Base-by-base conservation (phyloP, 2,113 vertebrate genomes). In the Pardalotus punctatus region DNA sequence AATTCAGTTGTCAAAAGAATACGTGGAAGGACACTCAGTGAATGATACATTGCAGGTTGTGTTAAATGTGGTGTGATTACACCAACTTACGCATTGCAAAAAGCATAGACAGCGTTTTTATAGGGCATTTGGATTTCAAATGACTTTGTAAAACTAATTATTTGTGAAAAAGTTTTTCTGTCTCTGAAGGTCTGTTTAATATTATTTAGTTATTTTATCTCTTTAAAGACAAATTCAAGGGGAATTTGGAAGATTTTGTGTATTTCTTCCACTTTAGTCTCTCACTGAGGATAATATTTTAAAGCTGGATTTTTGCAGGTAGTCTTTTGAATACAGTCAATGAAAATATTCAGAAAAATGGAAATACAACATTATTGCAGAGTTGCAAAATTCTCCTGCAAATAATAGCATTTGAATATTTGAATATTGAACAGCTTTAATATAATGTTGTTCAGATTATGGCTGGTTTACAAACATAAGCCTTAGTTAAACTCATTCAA, bases 351-450 rank as follows among this genome's bases (percentile, higher is more conserved):
- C 57, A 54, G 43, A 64, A 67, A 85, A 87, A 73, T 73, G 45
- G 51, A 77, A 94, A 35, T 40, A n/a, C 5, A 76, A 50, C 16
- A 54, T 87, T 95, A 57, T 56, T 92, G 31, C 79, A 71, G 81
- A 86, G 21, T 56, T 77, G 35, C 47, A 93, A 67, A 86, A 57
- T 81, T 93, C 38, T 93, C n/a, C 16, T 84, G 33, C 56, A 88
- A 93, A 93, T 88, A 95, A 83, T 78, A 78, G 20, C 24, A 78
- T 83, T 74, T 93, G 74, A 86, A 86, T 93, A 86, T 95, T 73
- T 93, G 67, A 95, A 88, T 93, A 92, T 58, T 83, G 90, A 94
- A 67, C n/a, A 86, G 20, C 14, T 67, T 88, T 91, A 77, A 27
- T 47, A 12, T 78, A 72, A 66, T 84, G 45, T 86, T 83, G 80